phyloP scores from a whole-genome alignment of 2,113 vertebrate genomes.

The Tragelaphus buxtoni region DNA sequence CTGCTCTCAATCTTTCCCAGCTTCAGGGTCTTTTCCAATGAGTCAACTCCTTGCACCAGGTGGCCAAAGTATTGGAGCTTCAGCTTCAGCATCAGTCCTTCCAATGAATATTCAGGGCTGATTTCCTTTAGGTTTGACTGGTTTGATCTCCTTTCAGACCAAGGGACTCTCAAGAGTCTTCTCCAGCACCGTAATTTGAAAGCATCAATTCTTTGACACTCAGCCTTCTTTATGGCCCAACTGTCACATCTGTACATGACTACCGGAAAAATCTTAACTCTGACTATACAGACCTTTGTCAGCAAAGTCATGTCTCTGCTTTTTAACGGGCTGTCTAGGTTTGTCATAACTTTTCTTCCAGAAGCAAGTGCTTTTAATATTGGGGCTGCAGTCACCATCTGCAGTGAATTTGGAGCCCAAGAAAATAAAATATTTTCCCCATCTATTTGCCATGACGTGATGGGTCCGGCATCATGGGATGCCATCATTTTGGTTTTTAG shows the following conservation, averaged over 20 bases:
- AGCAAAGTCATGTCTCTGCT: neutral
- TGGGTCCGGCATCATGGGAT: neutral
- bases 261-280: neutral
- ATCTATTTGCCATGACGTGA: neutral
- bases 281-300: neutral
- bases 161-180: neutral
- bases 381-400: neutral
- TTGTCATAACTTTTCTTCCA: neutral
- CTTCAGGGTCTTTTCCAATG: neutral
- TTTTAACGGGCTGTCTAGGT: neutral
- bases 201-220: neutral
- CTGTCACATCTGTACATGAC: neutral
- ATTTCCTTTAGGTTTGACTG: neutral
- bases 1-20: neutral
- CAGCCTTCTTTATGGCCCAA: neutral
- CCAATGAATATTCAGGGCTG: neutral
- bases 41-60: neutral
- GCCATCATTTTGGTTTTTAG: neutral
- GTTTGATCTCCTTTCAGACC: neutral
- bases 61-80: neutral
- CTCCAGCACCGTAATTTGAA: neutral
- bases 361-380: neutral
- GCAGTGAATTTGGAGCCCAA: neutral
- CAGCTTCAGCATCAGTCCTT: neutral
- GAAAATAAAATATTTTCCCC: neutral